phyloP scores from a whole-genome alignment of 2,888 invertebrate genomes.

The Calameuta idolon region DNA sequence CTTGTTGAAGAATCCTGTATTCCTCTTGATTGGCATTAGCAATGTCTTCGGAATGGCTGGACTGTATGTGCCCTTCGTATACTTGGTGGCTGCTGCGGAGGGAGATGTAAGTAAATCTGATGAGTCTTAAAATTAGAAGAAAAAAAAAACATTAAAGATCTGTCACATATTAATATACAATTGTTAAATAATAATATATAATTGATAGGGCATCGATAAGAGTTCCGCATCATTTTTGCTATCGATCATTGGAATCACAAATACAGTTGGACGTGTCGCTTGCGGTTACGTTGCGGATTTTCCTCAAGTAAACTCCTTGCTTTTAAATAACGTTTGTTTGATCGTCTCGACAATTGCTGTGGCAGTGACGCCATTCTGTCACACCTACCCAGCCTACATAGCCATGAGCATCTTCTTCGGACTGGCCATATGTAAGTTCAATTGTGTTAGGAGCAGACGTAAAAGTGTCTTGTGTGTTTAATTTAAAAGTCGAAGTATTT shows the following conservation, averaged over 20 bases:
- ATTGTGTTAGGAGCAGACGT: neutral
- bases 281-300: conserved; percentile 94
- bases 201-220: conserved; percentile 75
- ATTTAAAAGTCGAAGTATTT: neutral
- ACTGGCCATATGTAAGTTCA: conserved; percentile 85
- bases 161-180: neutral
- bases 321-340: conserved; percentile 94
- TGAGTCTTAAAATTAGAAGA: neutral
- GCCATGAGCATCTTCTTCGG: conserved; percentile 90
- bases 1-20: conserved; percentile 87
- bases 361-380: conserved; percentile 85
- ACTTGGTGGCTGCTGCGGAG: conserved; percentile 86
- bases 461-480: neutral
- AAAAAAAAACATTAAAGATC: conserved; percentile 6
- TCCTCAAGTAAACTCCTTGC: conserved; percentile 89
- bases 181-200: conserved; percentile 49
- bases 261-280: conserved; percentile 90
- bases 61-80: conserved; percentile 96
- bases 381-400: conserved; percentile 80
- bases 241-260: conserved; percentile 92
- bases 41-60: conserved; percentile 98
- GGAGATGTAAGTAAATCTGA: conserved; percentile 72
- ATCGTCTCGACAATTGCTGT: conserved; percentile 90
- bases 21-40: conserved; percentile 91
- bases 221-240: conserved; percentile 80